Base-by-base conservation (phyloP, 2,888 invertebrate species). In the Synanthedon myopaeformis region DNA sequence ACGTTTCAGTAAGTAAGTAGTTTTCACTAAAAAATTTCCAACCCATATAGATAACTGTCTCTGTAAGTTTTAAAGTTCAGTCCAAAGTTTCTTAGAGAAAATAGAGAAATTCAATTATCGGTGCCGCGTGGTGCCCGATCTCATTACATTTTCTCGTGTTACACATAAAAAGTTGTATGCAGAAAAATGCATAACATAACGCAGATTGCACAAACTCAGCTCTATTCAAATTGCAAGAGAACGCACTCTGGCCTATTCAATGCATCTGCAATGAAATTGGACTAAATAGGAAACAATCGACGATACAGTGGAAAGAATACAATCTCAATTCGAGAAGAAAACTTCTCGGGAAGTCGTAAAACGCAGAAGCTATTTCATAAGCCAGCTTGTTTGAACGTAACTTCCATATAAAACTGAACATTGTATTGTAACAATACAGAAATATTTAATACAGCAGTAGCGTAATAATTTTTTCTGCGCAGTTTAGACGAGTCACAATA, bases 261-360 rank as follows among this genome's bases (percentile, higher is more conserved):
- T 45, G n/a, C 45, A 45, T 45, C 11, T 45, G 45, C 13, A 45
- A 45, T 45, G 45, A 71, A 71, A 77, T 74, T 72, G 69, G 51
- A 51, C 49, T 51, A 35, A 52, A 53, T 55, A 42, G 53, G 58
- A 65, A 64, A 66, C 66, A 66, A 65, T 68, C 17, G 42, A 53
- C 53, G 42, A 49, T 48, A 48, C 52, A 52, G 17, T 52, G 41
- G 35, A 48, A 14, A 28, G 11, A 14, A 48, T 49, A 52, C 48
- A 41, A 41, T 41, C 49, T 48, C 52, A 52, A 52, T 52, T 52
- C 49, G 45, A 49, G 11, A 48, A 48, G 41, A 48, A 52, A 52
- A 49, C 52, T 52, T 48, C 11, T 13, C 52, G 6, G 17, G 19
- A 51, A 41, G 45, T 53, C 52, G 42, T 55, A 53, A 51, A 53